Conservation (phyloP, 2,113 vertebrate species). For the Notiomystis cincta region DNA sequence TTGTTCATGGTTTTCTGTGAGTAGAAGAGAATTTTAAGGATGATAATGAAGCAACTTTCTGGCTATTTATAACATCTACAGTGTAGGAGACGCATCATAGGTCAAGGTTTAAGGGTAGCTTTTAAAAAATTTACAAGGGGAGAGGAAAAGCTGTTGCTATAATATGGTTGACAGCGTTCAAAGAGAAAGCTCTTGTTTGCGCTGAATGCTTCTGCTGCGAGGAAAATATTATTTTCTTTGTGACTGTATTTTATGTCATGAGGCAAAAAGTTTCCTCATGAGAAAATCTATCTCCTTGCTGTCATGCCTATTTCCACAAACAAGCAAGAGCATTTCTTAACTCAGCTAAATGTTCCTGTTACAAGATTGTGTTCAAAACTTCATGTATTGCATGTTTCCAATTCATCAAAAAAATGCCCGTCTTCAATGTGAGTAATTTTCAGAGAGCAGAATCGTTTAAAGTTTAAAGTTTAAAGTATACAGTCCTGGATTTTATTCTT, state of each 20-base stretch:
- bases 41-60: not conserved
- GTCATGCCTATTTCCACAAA: not conserved
- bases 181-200: not conserved
- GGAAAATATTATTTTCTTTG: not conserved
- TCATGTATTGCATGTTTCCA: not conserved
- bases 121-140: not conserved
- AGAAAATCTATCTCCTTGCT: not conserved
- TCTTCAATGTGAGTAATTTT: not conserved
- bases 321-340: constrained; percentile 14
- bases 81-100: not conserved
- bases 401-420: not conserved
- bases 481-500: not conserved
- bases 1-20: not conserved
- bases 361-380: not conserved
- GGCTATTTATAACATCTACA: not conserved
- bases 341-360: not conserved
- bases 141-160: not conserved
- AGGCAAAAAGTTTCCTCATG: not conserved
- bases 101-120: not conserved
- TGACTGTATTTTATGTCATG: not conserved
- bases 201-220: not conserved
- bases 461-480: not conserved
- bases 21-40: not conserved
- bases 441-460: not conserved
- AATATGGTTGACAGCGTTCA: not conserved